phyloP scores from a whole-genome alignment of 2,888 invertebrate genomes.

The Agrotis puta region DNA sequence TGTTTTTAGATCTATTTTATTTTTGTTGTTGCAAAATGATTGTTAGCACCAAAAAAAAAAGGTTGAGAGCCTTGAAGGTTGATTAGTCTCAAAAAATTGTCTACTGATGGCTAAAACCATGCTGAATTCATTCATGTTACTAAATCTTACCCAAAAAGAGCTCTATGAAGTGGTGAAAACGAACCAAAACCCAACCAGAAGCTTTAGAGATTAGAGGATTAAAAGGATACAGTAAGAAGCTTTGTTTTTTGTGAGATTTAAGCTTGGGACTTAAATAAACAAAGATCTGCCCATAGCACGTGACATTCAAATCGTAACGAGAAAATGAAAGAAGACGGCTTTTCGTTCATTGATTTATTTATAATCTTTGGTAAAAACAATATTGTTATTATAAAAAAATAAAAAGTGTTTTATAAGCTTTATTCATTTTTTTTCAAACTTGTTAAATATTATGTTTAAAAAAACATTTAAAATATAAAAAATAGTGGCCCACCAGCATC shows the following conservation, averaged over 20 bases:
- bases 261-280: neutral
- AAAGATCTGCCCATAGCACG: neutral
- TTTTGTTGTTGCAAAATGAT: too few relatives aligned
- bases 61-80: too few relatives aligned
- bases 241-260: slow-evolving; percentile 34
- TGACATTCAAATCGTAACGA: neutral
- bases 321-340: neutral
- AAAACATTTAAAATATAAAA: too few relatives aligned
- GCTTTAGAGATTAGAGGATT: slow-evolving; percentile 30
- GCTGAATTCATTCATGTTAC: neutral
- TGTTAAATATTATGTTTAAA: too few relatives aligned
- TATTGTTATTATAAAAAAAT: too few relatives aligned
- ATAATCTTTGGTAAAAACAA: neutral
- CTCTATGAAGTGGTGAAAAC: slow-evolving; percentile 19
- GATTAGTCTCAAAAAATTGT: neutral
- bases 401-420: too few relatives aligned
- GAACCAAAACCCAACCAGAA: slow-evolving; percentile 6
- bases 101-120: neutral
- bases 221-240: neutral
- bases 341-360: neutral
- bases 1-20: too few relatives aligned
- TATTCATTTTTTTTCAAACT: too few relatives aligned
- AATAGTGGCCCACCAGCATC: too few relatives aligned
- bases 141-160: neutral
- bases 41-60: too few relatives aligned